Evolutionary conservation across 2,888 invertebrate genomes (phyloP).

Genomic region (Hipparchia sbordonii): DNA sequence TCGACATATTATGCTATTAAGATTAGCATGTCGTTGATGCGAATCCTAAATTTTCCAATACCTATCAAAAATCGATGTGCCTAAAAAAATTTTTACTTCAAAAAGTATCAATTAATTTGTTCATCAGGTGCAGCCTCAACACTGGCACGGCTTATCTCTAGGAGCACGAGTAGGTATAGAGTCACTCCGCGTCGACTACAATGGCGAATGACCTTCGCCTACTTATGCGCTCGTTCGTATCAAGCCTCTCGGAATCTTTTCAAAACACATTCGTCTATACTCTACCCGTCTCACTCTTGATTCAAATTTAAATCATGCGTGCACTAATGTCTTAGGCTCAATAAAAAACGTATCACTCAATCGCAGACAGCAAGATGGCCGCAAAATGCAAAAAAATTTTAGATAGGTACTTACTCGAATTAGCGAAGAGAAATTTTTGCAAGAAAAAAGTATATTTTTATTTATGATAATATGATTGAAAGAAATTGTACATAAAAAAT

Average conservation of each 20-base stretch:
- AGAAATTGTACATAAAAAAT: too few species aligned
- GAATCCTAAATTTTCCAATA: too few species aligned
- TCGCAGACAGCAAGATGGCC: too few species aligned
- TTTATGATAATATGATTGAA: too few species aligned
- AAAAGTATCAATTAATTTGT: neutral
- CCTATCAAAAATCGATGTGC: too few species aligned
- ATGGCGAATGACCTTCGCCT: slow-evolving; percentile 78
- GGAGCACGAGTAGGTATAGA: slow-evolving; percentile 47
- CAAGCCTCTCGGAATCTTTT: slow-evolving; percentile 73
- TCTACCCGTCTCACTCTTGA: slow-evolving; percentile 42
- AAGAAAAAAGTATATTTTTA: too few species aligned
- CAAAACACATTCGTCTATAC: slow-evolving; percentile 52
- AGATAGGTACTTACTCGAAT: too few species aligned
- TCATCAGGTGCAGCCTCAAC: slow-evolving; percentile 23
- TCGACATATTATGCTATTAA: too few species aligned
- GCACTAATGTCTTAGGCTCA: neutral
- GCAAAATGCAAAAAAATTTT: too few species aligned
- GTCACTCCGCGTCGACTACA: slow-evolving; percentile 70
- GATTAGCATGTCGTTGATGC: too few species aligned
- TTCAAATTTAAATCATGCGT: slow-evolving; percentile 21
- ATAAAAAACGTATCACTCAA: neutral
- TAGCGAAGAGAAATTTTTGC: too few species aligned
- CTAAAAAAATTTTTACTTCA: too few species aligned
- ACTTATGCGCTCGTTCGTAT: slow-evolving; percentile 74
- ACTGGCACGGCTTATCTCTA: slow-evolving; percentile 55